Conservation (phyloP, 1,140 invertebrate genomes). For the Macrostomum lignano region DNA sequence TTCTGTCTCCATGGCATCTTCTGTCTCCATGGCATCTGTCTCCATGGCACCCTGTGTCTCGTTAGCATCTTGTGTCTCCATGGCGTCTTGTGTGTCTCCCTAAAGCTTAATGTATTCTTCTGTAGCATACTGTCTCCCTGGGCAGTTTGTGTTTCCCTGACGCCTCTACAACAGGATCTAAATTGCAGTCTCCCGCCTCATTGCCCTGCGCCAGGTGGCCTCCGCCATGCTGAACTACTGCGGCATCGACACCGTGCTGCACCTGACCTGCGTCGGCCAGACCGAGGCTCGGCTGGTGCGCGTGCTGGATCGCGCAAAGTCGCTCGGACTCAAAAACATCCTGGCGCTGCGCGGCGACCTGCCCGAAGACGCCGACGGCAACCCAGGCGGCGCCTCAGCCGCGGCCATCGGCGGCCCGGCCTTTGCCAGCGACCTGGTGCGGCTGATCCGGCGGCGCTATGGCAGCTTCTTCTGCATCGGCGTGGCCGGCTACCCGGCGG, state of each 20-base stretch:
- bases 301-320: constrained; percentile 31
- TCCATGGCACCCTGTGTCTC: too few relatives aligned
- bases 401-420: constrained; percentile 30
- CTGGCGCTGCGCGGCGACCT: constrained; percentile 34
- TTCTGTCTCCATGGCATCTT: too few relatives aligned
- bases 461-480: constrained; percentile 39
- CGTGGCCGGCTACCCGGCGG: constrained; percentile 41
- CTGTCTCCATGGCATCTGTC: too few relatives aligned
- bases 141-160: too few relatives aligned
- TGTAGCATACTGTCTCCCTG: too few relatives aligned
- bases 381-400: too few relatives aligned
- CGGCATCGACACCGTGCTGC: constrained; percentile 36
- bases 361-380: constrained; percentile 17
- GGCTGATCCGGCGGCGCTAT: constrained; percentile 34
- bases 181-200: too few relatives aligned
- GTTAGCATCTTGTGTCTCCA: too few relatives aligned
- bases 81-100: too few relatives aligned
- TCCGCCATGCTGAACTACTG: constrained; percentile 33
- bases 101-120: too few relatives aligned
- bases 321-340: constrained; percentile 34
- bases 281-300: constrained; percentile 26
- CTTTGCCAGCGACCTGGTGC: constrained; percentile 36
- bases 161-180: too few relatives aligned
- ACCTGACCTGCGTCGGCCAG: constrained; percentile 33
- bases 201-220: too few relatives aligned